Percentiles rank a stretch among this genome's conserved stretches.
Evolutionary conservation across 2,888 invertebrate genomes (phyloP).

Genomic region (Eledone cirrhosa): DNA sequence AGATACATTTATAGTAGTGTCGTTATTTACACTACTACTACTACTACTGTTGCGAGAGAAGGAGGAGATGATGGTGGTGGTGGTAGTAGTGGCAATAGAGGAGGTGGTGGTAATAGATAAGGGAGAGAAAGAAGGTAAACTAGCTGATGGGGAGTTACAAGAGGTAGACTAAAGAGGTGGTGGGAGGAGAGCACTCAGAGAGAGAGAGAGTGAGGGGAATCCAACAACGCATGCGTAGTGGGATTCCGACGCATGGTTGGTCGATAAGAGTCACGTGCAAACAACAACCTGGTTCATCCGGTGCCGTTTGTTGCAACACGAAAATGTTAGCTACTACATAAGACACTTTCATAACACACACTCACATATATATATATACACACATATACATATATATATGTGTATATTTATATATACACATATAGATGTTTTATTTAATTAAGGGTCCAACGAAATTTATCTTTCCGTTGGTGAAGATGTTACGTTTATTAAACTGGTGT

Average conservation of each 20-base stretch:
- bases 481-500: too few species aligned
- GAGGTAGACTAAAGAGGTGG: not conserved
- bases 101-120: not conserved
- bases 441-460: too few species aligned
- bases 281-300: conserved; percentile 9
- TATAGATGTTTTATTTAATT: too few species aligned
- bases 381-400: too few species aligned
- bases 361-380: too few species aligned
- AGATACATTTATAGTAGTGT: not conserved
- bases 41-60: not conserved
- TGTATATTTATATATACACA: too few species aligned
- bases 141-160: not conserved
- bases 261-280: not conserved
- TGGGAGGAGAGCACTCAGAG: not conserved
- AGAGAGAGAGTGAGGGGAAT: not conserved
- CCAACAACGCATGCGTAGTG: not conserved
- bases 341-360: too few species aligned
- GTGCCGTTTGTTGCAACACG: not conserved
- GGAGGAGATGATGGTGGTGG: not conserved
- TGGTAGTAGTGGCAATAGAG: not conserved
- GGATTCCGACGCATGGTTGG: not conserved
- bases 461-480: too few species aligned
- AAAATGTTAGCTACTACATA: not conserved
- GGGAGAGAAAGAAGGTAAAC: not conserved
- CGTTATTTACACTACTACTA: not conserved